A percentile compares a stretch with the other conserved stretches of the same genome.
Conservation (phyloP, 2,113 vertebrate species). For the Alethe diademata region DNA sequence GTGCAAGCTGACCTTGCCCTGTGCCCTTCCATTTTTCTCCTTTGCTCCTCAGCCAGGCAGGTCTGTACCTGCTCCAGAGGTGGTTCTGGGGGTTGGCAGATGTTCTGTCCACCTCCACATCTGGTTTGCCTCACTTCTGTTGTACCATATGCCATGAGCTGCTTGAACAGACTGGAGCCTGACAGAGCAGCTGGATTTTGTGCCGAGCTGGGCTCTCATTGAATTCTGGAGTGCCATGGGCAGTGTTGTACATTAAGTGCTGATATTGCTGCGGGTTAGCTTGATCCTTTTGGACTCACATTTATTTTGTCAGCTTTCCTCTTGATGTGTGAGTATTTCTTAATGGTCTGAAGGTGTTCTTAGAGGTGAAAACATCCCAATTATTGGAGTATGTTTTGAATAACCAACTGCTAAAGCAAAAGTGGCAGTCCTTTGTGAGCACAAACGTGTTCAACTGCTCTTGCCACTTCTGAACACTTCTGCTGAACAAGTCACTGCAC, state of each 20-base stretch:
- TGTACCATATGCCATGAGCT: accelerated
- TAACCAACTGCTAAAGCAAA: background rate
- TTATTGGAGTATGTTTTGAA: background rate
- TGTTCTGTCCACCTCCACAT: background rate
- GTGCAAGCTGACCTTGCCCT: background rate
- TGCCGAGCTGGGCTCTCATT: background rate
- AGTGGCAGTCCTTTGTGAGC: background rate
- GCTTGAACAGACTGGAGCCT: background rate
- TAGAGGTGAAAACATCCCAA: background rate
- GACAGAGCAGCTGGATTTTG: background rate
- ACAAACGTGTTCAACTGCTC: background rate
- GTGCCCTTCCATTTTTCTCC: background rate
- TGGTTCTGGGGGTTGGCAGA: accelerated
- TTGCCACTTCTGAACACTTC: background rate
- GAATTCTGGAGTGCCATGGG: background rate
- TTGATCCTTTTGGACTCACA: background rate
- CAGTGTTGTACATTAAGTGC: background rate
- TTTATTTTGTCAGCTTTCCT: background rate
- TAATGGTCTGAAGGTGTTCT: background rate
- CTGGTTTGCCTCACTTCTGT: background rate
- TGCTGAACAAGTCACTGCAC: background rate
- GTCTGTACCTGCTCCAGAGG: background rate
- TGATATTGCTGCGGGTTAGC: background rate
- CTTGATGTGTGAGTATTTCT: background rate
- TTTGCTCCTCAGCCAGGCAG: background rate